phyloP scores from a whole-genome alignment of 2,113 vertebrate species.

The human (Homo sapiens) region GRCh38 chr7:20146001-20146500 shows the following conservation, averaged over 20 bases:
- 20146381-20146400: conserved; percentile 22
- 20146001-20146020: too few relatives aligned
- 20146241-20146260: not conserved
- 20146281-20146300: not conserved
- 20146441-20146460: not conserved
- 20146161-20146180: not conserved
- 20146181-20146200: not conserved
- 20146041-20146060: too few relatives aligned
- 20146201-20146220: not conserved
- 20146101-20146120: too few relatives aligned
- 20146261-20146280: not conserved
- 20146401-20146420: not conserved
- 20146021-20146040: too few relatives aligned
- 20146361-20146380: not conserved
- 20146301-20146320: not conserved
- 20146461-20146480: conserved; percentile 3
- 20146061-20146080: too few relatives aligned
- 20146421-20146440: not conserved
- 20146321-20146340: not conserved
- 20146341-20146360: not conserved
- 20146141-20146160: too few relatives aligned
- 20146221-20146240: not conserved
- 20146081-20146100: too few relatives aligned
- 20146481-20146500: conserved; percentile 21
- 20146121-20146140: too few relatives aligned